Base-by-base conservation (phyloP, 2,113 vertebrate species). In the Benitochromis conjunctus region DNA sequence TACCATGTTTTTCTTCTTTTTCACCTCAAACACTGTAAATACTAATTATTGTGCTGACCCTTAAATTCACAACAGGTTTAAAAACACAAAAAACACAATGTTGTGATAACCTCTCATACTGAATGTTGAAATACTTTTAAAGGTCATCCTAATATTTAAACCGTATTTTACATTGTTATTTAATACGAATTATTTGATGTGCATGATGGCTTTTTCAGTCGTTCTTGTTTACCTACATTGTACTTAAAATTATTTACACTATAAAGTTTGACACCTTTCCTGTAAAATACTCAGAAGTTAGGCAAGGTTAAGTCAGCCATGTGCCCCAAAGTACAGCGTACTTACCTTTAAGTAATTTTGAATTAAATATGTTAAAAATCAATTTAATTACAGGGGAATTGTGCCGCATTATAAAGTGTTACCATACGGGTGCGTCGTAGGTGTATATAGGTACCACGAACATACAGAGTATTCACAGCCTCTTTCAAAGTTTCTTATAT, bases 1-100 rank as follows among this genome's bases (percentile, higher is more conserved):
- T 5, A 48, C 0, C 21, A 46, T 71, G 26, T 46, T 71, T 0
- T 48, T 48, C 0, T 29, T 10, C 0, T 3, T 24, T n/a, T 4
- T 6, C 6, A 6, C 5, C 14, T 74, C 43, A 31, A 74, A 74
- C 69, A 46, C 21, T 31, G 9, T 6, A 31, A 76, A 76, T 51
- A 31, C 16, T 74, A 74, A 48, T 51, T 29, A 48, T 74, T 46
- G 4, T 46, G 14, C 5, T 29, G 9, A 26, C 24, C 24, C 24
- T 51, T 51, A 74, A 74, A 74, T 74, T 74, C 1, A 74, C 69
- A 74, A 46, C 38, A 71, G 5, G n/a, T 71, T 43, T 51, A 51
- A n/a, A 54, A 54, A n/a, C 7, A 53, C 4, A 9, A 54, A 4
- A 53, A 4, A 53, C 3, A 48, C 18, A n/a, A 19, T 18, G n/a